Evolutionary conservation across 2,113 vertebrate species (phyloP).

Genomic region (Alectura lathami): DNA sequence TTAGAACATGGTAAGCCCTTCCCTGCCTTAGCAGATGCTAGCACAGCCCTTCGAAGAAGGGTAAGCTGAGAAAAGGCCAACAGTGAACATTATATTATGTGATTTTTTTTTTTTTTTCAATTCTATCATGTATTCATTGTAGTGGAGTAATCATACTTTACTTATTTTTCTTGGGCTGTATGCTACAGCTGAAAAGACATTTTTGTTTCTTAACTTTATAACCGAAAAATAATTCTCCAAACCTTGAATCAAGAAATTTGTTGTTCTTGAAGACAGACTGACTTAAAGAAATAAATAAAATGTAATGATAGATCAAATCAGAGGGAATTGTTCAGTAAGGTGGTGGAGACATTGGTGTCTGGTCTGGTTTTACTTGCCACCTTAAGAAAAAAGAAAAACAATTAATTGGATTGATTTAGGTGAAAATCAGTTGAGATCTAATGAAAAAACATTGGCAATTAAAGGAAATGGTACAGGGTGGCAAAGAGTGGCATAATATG

Average conservation of each 20-base stretch:
- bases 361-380: not conserved
- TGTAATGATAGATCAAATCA: not conserved
- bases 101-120: not conserved
- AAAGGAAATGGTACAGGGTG: not conserved
- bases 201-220: not conserved
- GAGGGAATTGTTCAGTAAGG: not conserved
- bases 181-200: not conserved
- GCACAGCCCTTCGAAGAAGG: not conserved
- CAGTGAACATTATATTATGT: not conserved
- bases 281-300: not conserved
- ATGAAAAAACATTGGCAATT: not conserved
- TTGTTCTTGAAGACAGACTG: not conserved
- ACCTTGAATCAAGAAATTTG: not conserved
- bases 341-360: not conserved
- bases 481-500: not conserved
- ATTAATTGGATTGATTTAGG: not conserved
- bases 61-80: not conserved
- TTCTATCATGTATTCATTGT: not conserved
- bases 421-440: not conserved
- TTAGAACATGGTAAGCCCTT: not conserved
- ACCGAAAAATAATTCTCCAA: not conserved
- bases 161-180: not conserved
- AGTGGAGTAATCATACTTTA: not conserved
- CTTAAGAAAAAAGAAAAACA: not conserved
- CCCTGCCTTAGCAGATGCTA: not conserved